Base-by-base conservation (phyloP, 2,113 vertebrate genomes). In the Anser cygnoides region DNA sequence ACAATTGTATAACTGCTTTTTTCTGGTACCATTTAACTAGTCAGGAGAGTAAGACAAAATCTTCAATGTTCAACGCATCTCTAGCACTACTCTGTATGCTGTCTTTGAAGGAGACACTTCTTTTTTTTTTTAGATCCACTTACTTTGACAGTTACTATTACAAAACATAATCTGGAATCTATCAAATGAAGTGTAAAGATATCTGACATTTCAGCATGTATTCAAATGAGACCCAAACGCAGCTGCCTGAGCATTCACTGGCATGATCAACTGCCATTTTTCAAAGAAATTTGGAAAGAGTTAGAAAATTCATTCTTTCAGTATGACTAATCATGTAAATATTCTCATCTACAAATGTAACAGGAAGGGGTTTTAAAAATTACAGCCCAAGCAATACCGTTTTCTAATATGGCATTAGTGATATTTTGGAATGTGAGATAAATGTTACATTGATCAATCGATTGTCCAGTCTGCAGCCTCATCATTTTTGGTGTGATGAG, bases 401-500 rank as follows among this genome's bases (percentile, higher is more conserved):
- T 96, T 96, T 79, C 41, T 37, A 72, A 68, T 76, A 44, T 29
- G 22, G 3, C 37, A 58, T 58, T 37, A 80, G 52, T 79, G 59
- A 37, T 80, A 65, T 44, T 92, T 59, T 21, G 75, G 59, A 83
- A 16, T 33, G 41, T 19, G 26, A 81, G 41, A 91, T 83, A 92
- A 84, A 88, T 4, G 3, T 92, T 90, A 52, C 33, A 28, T 43
- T 67, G 77, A 91, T 92, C 63, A 81, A 74, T 93, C 20, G 14
- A 86, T 91, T 70, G 41, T 71, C 77, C 71, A 63, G 50, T 43
- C 41, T 93, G 81, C 77, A 95, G 22, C 14, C 54, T 94, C 88
- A 91, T 94, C 49, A 91, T 79, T 95, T 97, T 93, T 84, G 54
- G 52, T 76, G 49, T 66, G 86, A 93, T 92, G 77, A 93, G 78